Conservation (phyloP, 2,113 vertebrate species). For the Micromys minutus region DNA sequence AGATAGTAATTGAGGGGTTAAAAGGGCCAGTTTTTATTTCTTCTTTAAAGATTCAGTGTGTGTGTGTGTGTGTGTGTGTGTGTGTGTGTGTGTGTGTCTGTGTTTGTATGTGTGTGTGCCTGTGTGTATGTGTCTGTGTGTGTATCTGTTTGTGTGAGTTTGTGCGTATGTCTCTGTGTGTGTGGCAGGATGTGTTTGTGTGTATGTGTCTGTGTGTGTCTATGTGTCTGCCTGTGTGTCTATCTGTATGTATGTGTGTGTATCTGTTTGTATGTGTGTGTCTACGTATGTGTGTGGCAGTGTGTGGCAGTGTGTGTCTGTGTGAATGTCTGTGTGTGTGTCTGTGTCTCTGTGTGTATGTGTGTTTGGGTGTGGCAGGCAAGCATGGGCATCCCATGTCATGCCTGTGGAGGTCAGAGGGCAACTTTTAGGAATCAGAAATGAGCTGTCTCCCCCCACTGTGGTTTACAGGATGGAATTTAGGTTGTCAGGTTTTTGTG, state of each 20-base stretch:
- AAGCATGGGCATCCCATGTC: no score
- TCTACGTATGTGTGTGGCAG: not conserved
- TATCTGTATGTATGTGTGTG: not conserved
- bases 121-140: not conserved
- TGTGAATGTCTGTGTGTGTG: not conserved
- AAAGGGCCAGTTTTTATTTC: conserved; percentile 22
- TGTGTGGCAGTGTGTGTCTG: not conserved
- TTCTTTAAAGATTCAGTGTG: not conserved
- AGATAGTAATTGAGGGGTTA: not conserved
- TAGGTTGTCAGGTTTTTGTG: not conserved
- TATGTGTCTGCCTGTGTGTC: not conserved
- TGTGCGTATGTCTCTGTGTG: not conserved
- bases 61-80: not conserved
- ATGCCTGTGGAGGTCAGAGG: not conserved
- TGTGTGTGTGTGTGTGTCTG: not conserved
- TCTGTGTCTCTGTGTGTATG: not conserved
- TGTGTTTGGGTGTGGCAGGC: not conserved
- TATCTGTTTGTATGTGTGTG: not conserved
- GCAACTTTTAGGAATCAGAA: not conserved
- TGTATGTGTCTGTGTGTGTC: not conserved
- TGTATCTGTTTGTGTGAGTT: fast-evolving
- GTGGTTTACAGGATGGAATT: not conserved
- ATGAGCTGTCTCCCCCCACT: not conserved
- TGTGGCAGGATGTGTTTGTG: not conserved
- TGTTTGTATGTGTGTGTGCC: fast-evolving